Conservation (phyloP, 2,888 invertebrate species). For the Phalangium opilio region DNA sequence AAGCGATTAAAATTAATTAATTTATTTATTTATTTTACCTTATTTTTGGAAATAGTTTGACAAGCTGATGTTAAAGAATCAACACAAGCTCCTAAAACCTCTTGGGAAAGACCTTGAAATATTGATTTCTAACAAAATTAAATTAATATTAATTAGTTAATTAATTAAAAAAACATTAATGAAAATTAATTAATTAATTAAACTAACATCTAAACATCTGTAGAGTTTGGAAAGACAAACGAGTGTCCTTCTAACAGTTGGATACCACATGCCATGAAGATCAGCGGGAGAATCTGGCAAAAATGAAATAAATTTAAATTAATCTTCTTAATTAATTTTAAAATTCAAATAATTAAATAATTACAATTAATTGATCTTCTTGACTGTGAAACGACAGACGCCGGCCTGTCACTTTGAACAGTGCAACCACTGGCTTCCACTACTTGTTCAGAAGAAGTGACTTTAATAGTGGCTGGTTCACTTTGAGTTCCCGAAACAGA, state of each 20-base stretch:
- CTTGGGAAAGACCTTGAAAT: slow-evolving; percentile 92
- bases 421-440: background rate
- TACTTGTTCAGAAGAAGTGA: background rate
- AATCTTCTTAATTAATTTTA: background rate
- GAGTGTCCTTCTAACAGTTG: slow-evolving; percentile 82
- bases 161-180: background rate
- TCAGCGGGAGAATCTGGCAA: slow-evolving; percentile 81
- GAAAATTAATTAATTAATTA: slow-evolving; percentile 1
- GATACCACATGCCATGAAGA: slow-evolving; percentile 99
- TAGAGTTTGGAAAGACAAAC: slow-evolving; percentile 84
- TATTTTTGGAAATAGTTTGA: slow-evolving; percentile 55
- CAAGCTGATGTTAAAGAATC: slow-evolving; percentile 72
- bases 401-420: slow-evolving; percentile 4
- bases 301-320: background rate
- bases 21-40: slow-evolving; percentile 33
- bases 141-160: background rate
- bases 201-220: slow-evolving; percentile 58
- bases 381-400: slow-evolving; percentile 5
- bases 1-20: background rate
- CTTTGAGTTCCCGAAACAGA: slow-evolving; percentile 10
- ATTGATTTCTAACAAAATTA: slow-evolving; percentile 51
- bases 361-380: slow-evolving; percentile 11
- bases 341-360: slow-evolving; percentile 3
- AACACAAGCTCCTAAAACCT: slow-evolving; percentile 81
- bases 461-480: background rate